Evolutionary conservation across 2,113 vertebrate species (phyloP), one percentile per base, ranked within the genome.

Genomic region (Daphoenositta chrysoptera): DNA sequence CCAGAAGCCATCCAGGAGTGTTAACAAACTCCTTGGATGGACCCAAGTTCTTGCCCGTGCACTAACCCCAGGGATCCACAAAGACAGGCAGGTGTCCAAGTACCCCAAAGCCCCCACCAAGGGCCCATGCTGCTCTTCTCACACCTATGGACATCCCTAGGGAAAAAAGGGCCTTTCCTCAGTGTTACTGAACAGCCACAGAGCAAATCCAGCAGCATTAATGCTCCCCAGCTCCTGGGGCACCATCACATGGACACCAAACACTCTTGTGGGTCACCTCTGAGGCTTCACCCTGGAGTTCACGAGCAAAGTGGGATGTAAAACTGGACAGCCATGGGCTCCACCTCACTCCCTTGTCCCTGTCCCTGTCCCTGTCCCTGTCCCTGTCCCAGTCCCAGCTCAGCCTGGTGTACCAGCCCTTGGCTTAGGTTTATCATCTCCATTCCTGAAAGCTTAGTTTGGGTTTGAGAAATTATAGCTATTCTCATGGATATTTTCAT

Each of bases 241-340:
- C 77, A 58, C 37, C 2, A 0, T 30, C 60, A 44, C 30, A 4
- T 22, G 7, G 57, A 45, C 42, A 30, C 11, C 70, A 83, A 53
- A 71, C 27, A 10, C 61, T 17, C 6, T 9, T 3, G 16, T 13
- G 30, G 13, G 39, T 78, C 35, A 48, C 1, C 0, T 4, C 39
- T 60, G 10, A 35, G 37, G 18, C 50, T 76, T 78, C 14, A 4
- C 10, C 27, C 35, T 40, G n/a, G 35, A 50, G 33, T 1, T 80
- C 30, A 8, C 26, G 50, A 50, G 31, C 40, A 56, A 50, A 65
- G 45, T 15, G 60, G 31, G 47, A 53, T 21, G 22, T 3, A 15
- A 60, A 88, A 26, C 8, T 27, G 33, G 35, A 21, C 6, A 16
- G 31, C 3, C 27, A 17, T 1, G 12, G 58, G 50, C 40, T 47